Percentiles rank a stretch among this genome's conserved stretches.
These are phyloP conservation scores for Diarsia brunnea DNA, from an alignment of 2,888 invertebrate genomes.

Conservation along the genomic window DNA sequence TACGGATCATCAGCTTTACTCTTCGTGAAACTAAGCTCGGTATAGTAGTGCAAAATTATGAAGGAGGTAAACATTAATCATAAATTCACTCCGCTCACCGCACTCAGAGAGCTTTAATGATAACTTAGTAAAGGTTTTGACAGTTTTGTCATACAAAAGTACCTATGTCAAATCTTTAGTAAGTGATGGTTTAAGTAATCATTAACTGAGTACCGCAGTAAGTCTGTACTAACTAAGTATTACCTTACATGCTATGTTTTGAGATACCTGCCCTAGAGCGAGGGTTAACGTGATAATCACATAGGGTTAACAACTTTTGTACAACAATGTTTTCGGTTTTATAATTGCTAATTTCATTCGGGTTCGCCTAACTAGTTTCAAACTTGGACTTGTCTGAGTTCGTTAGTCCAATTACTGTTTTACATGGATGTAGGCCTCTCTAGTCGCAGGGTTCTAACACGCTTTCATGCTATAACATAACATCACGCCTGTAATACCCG, in stretches of 20 bases:
- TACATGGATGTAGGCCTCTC: background rate
- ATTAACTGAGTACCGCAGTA: too few relatives aligned
- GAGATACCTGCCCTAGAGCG: background rate
- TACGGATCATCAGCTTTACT: background rate
- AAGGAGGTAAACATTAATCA: slow-evolving; percentile 6
- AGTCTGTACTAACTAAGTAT: slow-evolving; percentile 1
- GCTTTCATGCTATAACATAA: background rate
- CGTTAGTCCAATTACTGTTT: background rate
- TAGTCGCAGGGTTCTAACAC: background rate
- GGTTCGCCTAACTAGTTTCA: background rate
- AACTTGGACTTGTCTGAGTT: background rate
- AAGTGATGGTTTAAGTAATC: too few relatives aligned
- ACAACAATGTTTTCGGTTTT: background rate
- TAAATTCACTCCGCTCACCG: too few relatives aligned
- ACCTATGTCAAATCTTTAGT: too few relatives aligned
- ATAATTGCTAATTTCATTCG: background rate
- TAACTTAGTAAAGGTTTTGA: too few relatives aligned
- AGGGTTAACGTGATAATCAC: background rate
- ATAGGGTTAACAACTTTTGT: background rate
- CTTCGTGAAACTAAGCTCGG: background rate
- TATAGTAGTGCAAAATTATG: slow-evolving; percentile 15
- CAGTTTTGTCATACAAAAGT: too few relatives aligned
- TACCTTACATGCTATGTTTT: background rate
- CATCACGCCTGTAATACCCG: too few relatives aligned
- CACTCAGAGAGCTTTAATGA: too few relatives aligned